Evolutionary conservation across 92 coral and sea anemone species (phyloP).

Genomic region (Epizoanthus ramosus): DNA sequence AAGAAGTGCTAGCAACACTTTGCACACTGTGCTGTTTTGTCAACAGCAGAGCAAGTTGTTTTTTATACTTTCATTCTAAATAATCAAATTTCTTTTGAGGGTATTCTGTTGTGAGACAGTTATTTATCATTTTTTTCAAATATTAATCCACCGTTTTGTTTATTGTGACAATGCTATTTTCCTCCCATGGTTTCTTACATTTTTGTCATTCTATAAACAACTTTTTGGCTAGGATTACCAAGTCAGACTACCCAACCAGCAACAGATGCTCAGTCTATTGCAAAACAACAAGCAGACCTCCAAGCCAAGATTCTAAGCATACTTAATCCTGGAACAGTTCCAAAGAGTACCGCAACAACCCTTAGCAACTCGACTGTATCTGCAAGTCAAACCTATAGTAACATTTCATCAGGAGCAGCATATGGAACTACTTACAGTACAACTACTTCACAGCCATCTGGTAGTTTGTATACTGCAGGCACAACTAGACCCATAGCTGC

Average conservation of each 20-base stretch:
- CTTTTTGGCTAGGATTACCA: conserved; percentile 71
- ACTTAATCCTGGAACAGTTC: conserved; percentile 74
- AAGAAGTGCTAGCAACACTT: too few relatives aligned
- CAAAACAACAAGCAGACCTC: conserved; percentile 98
- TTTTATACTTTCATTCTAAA: too few relatives aligned
- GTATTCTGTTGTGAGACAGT: too few relatives aligned
- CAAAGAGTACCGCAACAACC: conserved; percentile 41
- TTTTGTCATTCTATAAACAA: conserved; percentile 38
- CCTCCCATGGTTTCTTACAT: conserved; percentile 3
- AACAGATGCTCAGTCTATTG: conserved; percentile 91
- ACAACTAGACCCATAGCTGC: background rate
- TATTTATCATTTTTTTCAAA: background rate
- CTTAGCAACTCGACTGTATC: background rate
- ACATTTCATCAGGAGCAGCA: conserved; percentile 4
- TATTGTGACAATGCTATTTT: background rate
- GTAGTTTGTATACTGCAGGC: background rate
- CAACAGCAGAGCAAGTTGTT: too few relatives aligned
- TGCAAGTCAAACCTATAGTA: background rate
- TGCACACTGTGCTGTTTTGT: too few relatives aligned
- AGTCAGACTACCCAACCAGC: conserved; percentile 67
- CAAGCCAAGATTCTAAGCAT: conserved; percentile 99
- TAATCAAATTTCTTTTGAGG: too few relatives aligned
- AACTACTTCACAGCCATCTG: conserved; percentile 25
- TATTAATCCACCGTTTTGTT: background rate
- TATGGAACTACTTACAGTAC: conserved; percentile 11